Conservation (phyloP, 2,888 invertebrate genomes). For the Cataglyphis albicans region DNA sequence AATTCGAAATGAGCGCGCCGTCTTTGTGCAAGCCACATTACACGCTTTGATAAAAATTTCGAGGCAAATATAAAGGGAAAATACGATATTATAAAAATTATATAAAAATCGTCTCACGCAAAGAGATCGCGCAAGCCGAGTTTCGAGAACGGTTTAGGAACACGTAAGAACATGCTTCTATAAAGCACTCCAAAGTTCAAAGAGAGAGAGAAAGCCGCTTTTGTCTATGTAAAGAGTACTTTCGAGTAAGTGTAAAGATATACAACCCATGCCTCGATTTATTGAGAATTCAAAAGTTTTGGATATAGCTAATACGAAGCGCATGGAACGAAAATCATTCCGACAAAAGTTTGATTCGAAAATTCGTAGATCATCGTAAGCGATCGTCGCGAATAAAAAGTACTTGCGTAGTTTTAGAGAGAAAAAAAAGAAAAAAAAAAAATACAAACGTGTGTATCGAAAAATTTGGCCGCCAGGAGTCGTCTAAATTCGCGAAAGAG, state of each 20-base stretch:
- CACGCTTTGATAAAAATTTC: background rate
- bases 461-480: background rate
- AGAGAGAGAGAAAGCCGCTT: slow-evolving; percentile 20
- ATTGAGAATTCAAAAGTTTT: slow-evolving; percentile 10
- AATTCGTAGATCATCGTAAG: background rate
- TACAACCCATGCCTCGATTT: slow-evolving; percentile 4
- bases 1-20: background rate
- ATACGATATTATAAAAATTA: background rate
- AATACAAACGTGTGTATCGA: background rate
- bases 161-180: background rate
- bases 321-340: background rate
- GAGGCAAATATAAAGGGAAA: background rate
- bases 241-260: slow-evolving; percentile 15
- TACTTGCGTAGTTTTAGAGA: background rate
- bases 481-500: background rate
- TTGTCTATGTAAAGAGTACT: slow-evolving; percentile 17
- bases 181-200: background rate
- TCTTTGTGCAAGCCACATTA: background rate
- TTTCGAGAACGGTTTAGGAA: slow-evolving; percentile 2
- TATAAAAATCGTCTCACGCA: background rate
- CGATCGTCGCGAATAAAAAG: background rate
- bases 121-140: background rate
- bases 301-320: background rate
- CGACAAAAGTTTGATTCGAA: background rate
- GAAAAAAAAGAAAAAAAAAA: too few species aligned